These are phyloP conservation scores for Taenaris catops DNA, from an alignment of 2,888 invertebrate species.

Conservation along the genomic window DNA sequence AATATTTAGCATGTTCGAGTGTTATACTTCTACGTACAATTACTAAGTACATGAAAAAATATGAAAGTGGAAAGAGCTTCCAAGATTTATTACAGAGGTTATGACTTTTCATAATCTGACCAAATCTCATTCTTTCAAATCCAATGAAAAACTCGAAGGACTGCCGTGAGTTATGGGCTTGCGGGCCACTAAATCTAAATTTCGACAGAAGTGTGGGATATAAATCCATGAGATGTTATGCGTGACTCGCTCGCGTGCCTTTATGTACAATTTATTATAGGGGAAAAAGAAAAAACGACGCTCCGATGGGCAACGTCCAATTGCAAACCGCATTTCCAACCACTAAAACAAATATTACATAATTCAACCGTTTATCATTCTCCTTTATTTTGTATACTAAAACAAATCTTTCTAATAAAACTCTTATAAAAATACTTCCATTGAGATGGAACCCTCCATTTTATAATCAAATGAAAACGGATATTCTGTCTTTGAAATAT, in stretches of 20 bases:
- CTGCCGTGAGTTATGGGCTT: slow-evolving; percentile 53
- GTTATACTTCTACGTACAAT: too few relatives aligned
- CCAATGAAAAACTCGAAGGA: slow-evolving; percentile 38
- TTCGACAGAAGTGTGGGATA: slow-evolving; percentile 73
- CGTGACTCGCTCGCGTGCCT: slow-evolving; percentile 68
- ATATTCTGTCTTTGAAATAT: too few relatives aligned
- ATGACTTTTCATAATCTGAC: slow-evolving; percentile 26
- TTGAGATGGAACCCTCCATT: too few relatives aligned
- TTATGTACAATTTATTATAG: slow-evolving; percentile 69
- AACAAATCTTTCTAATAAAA: too few relatives aligned
- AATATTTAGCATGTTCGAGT: too few relatives aligned
- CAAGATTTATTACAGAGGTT: slow-evolving; percentile 8
- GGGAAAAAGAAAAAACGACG: slow-evolving; percentile 51
- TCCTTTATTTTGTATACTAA: too few relatives aligned
- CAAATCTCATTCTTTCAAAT: slow-evolving; percentile 38
- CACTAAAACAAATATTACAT: slow-evolving; percentile 32
- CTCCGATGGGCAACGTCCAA: slow-evolving; percentile 39
- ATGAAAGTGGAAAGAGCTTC: neutral
- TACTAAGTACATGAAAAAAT: neutral
- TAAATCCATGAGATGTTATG: slow-evolving; percentile 75
- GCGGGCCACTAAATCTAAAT: slow-evolving; percentile 76
- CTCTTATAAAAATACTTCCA: too few relatives aligned
- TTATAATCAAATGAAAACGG: too few relatives aligned
- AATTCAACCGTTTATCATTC: slow-evolving; percentile 23
- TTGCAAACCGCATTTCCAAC: slow-evolving; percentile 38